Evolutionary conservation across 2,888 invertebrate species (phyloP), one percentile per base, ranked within the genome.

Genomic region (Philaethria dido): DNA sequence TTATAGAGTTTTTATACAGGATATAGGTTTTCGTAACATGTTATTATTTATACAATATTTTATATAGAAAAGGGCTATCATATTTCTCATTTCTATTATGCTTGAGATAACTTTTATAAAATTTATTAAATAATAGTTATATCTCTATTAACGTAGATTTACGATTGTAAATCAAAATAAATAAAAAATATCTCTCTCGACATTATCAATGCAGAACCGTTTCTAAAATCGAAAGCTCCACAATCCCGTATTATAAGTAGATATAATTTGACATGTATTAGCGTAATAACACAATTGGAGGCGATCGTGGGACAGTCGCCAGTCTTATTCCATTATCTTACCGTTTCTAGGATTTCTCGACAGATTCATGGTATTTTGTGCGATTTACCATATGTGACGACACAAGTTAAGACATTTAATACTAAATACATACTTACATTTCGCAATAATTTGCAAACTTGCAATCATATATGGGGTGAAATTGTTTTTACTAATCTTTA

Each of bases 321-420:
- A 73, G 78, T 75, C 80, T 84, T 82, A 86, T 86, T 86, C 84
- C 82, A 86, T 86, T 86, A 85, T 86, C 80, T 78, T 48, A 39
- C 64, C 11, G 22, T 44, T 75, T 73, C 60, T 76, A 78, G 76
- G 78, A 77, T 84, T 83, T 81, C 81, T 78, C 78, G 74, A 47
- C 64, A 69, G 66, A 66, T 65, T 61, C 42, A 42, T 50, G 52
- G 54, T 70, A 52, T 64, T 52, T 62, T 64, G 16, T 20, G 18
- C 11, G 16, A 44, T 68, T 70, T 20, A 18, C 69, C 71, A 70
- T 45, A 64, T 45, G 11, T n/a, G 29, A 16, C 72, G 71, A 69
- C 70, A 64, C 65, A 54, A 42, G 33, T 33, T 36, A 20, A 6
- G 22, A n/a, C n/a, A n/a, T n/a, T n/a, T n/a, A n/a, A n/a, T n/a